Evolutionary conservation across 2,113 vertebrate species (phyloP), one percentile per base, ranked within the genome.

Genomic region (Brachyhypopomus occidentalis): DNA sequence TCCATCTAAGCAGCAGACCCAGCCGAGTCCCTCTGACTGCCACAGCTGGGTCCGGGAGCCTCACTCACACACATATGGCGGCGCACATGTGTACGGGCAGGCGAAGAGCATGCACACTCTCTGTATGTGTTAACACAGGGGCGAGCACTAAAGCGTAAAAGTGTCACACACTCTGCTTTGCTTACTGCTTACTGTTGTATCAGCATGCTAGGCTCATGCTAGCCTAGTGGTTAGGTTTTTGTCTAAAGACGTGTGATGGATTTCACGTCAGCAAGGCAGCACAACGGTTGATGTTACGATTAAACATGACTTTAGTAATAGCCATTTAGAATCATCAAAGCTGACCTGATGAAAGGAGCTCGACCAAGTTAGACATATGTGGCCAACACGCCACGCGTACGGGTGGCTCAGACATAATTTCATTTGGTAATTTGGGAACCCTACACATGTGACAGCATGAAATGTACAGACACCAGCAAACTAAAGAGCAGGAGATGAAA

Each of bases 1-100:
- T 81, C 74, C 83, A 86, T 85, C 84, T 86, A 83, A 72, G 41
- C 72, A 34, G 64, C 41, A 78, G 78, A 27, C 67, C 64, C 34
- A 67, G 34, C 20, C 23, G 48, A 52, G 45, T 52, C 45, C 45
- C 45, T 52, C 45, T 14, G 12, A 52, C 60, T 41, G 22, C 41
- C 77, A 66, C 74, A 36, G 62, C 75, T 79, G 76, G 72, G 52
- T 34, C 66, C 16, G 36, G 66, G 34, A 70, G 34, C 59, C 60
- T 36, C 8, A 4, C 79, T 63, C 55, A 52, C 4, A 72, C 59
- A 81, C 79, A 82, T 77, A 79, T 78, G 78, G 79, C 63, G 52
- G n/a, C 25, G 48, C 45, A 22, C 69, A 82, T 73, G 71, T 58
- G 71, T 34, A 75, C 60, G 8, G 41, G 59, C 55, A 30, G 45